These are phyloP conservation scores for Drosophila anceps DNA, from an alignment of 2,888 invertebrate species.

Conservation along the genomic window DNA sequence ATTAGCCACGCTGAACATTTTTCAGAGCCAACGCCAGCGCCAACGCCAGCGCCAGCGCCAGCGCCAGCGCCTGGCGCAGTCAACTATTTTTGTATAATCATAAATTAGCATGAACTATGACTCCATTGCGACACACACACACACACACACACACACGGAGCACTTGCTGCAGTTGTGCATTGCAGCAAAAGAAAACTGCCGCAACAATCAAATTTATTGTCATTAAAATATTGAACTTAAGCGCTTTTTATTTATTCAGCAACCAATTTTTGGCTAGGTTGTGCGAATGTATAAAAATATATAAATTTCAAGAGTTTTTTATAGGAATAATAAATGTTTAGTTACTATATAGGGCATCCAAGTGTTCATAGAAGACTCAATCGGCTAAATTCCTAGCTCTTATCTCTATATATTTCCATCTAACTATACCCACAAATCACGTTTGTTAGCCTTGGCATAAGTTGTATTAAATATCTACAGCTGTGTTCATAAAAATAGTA, in stretches of 20 bases:
- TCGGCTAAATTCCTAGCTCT: no score
- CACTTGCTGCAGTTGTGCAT: slow-evolving; percentile 36
- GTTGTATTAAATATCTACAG: no score
- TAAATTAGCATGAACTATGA: slow-evolving; percentile 77
- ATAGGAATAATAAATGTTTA: background rate
- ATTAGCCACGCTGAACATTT: slow-evolving; percentile 48
- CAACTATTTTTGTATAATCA: slow-evolving; percentile 71
- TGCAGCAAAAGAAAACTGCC: slow-evolving; percentile 55
- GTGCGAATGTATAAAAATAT: background rate
- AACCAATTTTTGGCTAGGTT: background rate
- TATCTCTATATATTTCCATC: no score
- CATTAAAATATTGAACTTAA: slow-evolving; percentile 1
- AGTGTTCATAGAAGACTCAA: no score
- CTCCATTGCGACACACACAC: slow-evolving; percentile 45
- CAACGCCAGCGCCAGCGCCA: slow-evolving; percentile 7
- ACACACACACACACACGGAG: slow-evolving; percentile 32
- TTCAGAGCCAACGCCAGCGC: background rate
- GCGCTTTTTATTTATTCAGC: background rate
- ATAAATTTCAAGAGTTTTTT: background rate
- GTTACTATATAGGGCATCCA: background rate
- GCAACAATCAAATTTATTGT: slow-evolving; percentile 37
- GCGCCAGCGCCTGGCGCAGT: slow-evolving; percentile 28
- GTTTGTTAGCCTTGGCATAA: no score
- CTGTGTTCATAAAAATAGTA: no score
- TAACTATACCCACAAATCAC: no score